Base-by-base conservation (phyloP, 2,113 vertebrate species). In the Perca schrenkii region DNA sequence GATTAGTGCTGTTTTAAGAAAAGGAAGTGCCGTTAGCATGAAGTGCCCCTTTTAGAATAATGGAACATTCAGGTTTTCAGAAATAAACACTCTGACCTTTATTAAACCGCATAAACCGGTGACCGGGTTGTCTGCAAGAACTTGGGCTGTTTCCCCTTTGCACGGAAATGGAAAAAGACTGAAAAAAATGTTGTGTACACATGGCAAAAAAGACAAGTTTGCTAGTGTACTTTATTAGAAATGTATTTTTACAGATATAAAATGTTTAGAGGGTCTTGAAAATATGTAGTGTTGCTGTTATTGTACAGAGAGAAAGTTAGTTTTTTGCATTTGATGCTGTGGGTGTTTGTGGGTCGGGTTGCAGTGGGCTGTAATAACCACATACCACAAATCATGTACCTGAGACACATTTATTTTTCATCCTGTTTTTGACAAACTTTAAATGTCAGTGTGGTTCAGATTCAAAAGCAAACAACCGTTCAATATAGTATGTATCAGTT, bases 31-130 rank as follows among this genome's bases (percentile, higher is more conserved):
- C 0, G 0, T 50, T 8, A 58, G 31, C 70, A 83, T 70, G 63
- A 83, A 74, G 81, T 47, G 58, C 47, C 88, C 68, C 77, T 84
- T 65, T 53, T 22, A 78, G 40, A 71, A 22, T 21, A 56, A 31
- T 47, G 83, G 61, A 86, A 77, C 79, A 54, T 68, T 54, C 54
- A 1, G 34, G 10, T 83, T 88, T 65, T 79, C 10, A 46, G 73
- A 83, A 77, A 72, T 79, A 68, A 66, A 73, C 79, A 67, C 19
- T 12, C 22, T 87, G 80, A 86, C 85, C 80, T 88, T 88, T 83
- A 62, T 60, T 40, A 85, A 88, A 77, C 61, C 12, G 0, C 74
- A 69, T 0, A 8, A 78, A 73, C 88, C 79, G 79, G 70, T 91
- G 69, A 80, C 52, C 57, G 0, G 8, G 74, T 46, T 54, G 16